Conservation (phyloP, 2,888 invertebrate genomes). For the Sympetrum striolatum region DNA sequence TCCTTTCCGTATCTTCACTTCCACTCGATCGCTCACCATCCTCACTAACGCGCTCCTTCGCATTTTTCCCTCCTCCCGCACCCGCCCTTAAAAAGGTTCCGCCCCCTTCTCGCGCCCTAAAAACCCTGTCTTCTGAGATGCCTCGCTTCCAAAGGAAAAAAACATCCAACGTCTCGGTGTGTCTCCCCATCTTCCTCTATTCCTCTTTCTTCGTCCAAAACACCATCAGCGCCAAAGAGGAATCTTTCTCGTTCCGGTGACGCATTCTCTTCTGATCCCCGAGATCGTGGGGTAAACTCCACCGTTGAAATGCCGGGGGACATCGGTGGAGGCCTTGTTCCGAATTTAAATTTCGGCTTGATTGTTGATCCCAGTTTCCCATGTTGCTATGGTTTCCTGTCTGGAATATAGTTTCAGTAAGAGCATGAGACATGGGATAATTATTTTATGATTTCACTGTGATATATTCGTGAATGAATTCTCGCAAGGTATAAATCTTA, state of each 20-base stretch:
- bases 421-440: too few relatives aligned
- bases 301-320: too few relatives aligned
- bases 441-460: too few relatives aligned
- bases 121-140: background rate
- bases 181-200: background rate
- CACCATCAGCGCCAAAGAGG: background rate
- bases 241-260: background rate
- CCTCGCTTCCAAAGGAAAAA: background rate
- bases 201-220: background rate
- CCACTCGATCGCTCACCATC: constrained; percentile 31
- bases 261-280: background rate
- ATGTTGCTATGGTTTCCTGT: too few relatives aligned
- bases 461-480: too few relatives aligned
- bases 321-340: too few relatives aligned
- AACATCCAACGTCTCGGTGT: background rate
- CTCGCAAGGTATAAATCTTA: too few relatives aligned
- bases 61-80: background rate
- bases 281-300: too few relatives aligned
- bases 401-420: too few relatives aligned
- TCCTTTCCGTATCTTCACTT: constrained; percentile 6
- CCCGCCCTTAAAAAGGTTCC: background rate
- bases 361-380: too few relatives aligned
- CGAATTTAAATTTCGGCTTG: too few relatives aligned
- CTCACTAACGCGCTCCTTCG: background rate
- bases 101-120: background rate